Conservation (phyloP, 1,140 invertebrate species). For the Caerostris darwini region DNA sequence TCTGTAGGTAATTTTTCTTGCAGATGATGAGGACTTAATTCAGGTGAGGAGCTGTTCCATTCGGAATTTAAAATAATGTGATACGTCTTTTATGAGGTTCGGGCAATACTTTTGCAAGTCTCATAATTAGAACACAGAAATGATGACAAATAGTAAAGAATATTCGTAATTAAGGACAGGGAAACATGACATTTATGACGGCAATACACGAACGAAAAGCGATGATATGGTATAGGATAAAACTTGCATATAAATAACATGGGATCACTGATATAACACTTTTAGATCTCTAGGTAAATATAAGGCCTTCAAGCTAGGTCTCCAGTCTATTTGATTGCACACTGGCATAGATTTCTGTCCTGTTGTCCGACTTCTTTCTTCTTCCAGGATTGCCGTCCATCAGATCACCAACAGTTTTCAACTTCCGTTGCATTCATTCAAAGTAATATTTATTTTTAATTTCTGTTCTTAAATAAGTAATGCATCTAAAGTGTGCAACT, state of each 20-base stretch:
- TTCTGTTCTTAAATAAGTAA: no score
- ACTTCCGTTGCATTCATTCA: no score
- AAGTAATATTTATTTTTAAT: no score
- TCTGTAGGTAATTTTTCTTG: background rate
- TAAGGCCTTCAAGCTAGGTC: no score
- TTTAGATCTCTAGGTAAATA: no score
- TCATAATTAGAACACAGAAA: background rate
- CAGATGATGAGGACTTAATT: constrained; percentile 43
- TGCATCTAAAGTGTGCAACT: no score
- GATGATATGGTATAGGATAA: background rate
- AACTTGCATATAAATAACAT: background rate
- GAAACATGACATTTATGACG: background rate
- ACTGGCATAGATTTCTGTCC: no score
- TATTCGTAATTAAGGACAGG: background rate
- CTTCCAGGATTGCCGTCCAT: no score
- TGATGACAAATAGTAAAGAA: background rate
- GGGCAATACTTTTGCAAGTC: background rate
- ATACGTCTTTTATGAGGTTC: background rate
- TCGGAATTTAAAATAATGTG: constrained; percentile 5
- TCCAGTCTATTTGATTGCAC: no score
- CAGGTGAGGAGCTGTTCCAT: background rate
- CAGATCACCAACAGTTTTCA: no score
- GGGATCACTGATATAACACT: no score
- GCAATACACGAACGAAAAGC: background rate
- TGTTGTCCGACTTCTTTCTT: no score